phyloP scores from a whole-genome alignment of 1,140 invertebrate species.

The Cotesia typhae region DNA sequence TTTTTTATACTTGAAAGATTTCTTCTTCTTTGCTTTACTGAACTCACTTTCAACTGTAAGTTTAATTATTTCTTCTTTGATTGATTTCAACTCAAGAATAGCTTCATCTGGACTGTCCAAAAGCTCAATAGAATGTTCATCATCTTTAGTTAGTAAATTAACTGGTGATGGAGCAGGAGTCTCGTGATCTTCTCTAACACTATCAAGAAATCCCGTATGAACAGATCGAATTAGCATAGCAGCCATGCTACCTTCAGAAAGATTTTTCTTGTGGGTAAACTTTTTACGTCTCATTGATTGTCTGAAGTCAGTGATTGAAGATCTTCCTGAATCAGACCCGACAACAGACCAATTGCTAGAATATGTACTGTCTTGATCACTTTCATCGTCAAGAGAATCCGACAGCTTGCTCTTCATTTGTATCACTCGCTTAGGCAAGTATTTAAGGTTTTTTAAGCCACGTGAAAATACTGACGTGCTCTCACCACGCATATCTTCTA shows the following conservation, averaged over 20 bases:
- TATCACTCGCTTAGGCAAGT: conserved; percentile 64
- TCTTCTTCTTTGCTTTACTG: not conserved
- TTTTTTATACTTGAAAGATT: conserved; percentile 18
- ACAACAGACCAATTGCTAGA: conserved; percentile 50
- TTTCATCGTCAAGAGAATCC: conserved; percentile 59
- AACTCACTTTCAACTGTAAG: not conserved
- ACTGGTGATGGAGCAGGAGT: conserved; percentile 54
- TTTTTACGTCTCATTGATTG: conserved; percentile 56
- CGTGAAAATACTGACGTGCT: conserved; percentile 61
- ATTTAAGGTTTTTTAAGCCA: conserved; percentile 67
- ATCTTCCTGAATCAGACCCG: conserved; percentile 46
- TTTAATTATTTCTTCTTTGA: not conserved
- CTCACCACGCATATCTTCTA: conserved; percentile 68
- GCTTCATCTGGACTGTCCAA: conserved; percentile 28
- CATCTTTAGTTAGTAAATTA: conserved; percentile 45
- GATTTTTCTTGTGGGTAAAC: conserved; percentile 66
- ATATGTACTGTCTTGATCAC: conserved; percentile 46
- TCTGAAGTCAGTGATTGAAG: conserved; percentile 42
- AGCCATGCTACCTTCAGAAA: conserved; percentile 69
- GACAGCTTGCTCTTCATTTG: conserved; percentile 60
- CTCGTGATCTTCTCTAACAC: conserved; percentile 68
- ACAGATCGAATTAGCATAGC: conserved; percentile 73
- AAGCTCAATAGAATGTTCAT: not conserved
- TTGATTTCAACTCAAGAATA: not conserved
- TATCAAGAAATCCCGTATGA: conserved; percentile 69